These are phyloP conservation scores for Mycalesis mineus DNA, from an alignment of 2,888 invertebrate genomes.

Conservation along the genomic window DNA sequence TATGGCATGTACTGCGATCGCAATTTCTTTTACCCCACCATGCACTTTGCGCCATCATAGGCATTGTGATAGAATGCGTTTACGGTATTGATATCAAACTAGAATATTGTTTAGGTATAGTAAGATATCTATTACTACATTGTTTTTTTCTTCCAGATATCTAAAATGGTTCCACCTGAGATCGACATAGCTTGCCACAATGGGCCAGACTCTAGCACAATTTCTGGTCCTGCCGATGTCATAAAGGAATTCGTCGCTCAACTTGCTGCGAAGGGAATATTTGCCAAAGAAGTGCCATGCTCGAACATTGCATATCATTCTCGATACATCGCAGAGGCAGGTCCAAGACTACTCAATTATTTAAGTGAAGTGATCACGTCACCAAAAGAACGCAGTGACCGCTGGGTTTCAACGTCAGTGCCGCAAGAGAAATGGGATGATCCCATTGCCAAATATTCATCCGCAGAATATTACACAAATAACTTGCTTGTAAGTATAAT, in stretches of 20 bases:
- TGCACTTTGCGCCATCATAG: too few relatives aligned
- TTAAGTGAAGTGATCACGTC: constrained; percentile 77
- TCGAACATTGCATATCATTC: constrained; percentile 94
- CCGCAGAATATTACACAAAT: constrained; percentile 91
- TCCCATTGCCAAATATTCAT: constrained; percentile 72
- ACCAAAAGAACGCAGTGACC: constrained; percentile 80
- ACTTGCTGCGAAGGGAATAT: constrained; percentile 55
- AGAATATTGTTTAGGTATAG: too few relatives aligned
- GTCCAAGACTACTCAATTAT: constrained; percentile 76
- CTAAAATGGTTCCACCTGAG: constrained; percentile 62
- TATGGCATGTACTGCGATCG: too few relatives aligned
- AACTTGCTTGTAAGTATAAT: constrained; percentile 80
- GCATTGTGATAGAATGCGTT: too few relatives aligned
- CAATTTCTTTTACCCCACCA: too few relatives aligned
- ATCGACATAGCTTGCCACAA: constrained; percentile 90
- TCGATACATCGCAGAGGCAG: constrained; percentile 81
- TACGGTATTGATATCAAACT: too few relatives aligned
- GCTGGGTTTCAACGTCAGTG: constrained; percentile 90
- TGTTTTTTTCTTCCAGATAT: constrained; percentile 48
- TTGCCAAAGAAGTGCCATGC: constrained; percentile 75
- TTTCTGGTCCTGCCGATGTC: constrained; percentile 84
- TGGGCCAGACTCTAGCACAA: constrained; percentile 85
- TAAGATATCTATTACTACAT: too few relatives aligned
- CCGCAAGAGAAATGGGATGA: constrained; percentile 80
- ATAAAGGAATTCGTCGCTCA: constrained; percentile 77